These are phyloP conservation scores for Lepidocyrtinus sp. DNA, from an alignment of 2,888 invertebrate species.

Conservation along the genomic window DNA sequence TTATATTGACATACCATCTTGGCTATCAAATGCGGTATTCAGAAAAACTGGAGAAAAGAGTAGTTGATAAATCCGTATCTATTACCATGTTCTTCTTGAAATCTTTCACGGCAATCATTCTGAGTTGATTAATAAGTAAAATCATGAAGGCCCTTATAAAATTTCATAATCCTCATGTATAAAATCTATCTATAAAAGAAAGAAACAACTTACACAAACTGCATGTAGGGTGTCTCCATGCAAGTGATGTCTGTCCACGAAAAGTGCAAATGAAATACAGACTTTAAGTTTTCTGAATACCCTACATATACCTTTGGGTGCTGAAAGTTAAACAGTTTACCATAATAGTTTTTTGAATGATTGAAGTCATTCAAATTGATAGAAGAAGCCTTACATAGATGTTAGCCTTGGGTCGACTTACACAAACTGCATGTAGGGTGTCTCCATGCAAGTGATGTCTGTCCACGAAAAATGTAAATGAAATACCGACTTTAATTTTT, in stretches of 20 bases:
- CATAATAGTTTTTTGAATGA: neutral
- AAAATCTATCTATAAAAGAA: too few relatives aligned
- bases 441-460: slow-evolving; percentile 36
- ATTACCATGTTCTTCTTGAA: too few relatives aligned
- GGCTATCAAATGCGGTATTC: slow-evolving; percentile 24
- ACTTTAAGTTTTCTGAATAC: neutral
- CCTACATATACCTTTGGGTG: slow-evolving; percentile 26
- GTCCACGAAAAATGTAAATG: slow-evolving; percentile 27
- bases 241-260: slow-evolving; percentile 35
- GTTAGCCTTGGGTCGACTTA: slow-evolving; percentile 6
- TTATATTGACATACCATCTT: too few relatives aligned
- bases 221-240: slow-evolving; percentile 33
- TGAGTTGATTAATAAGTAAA: neutral
- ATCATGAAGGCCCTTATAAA: neutral
- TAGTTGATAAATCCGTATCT: slow-evolving; percentile 36
- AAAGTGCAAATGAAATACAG: slow-evolving; percentile 22
- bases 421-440: slow-evolving; percentile 39
- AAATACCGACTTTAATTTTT: neutral
- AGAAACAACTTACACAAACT: slow-evolving; percentile 26
- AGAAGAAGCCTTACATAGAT: too few relatives aligned
- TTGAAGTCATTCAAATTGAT: too few relatives aligned
- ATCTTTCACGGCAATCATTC: slow-evolving; percentile 25
- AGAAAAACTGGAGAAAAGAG: slow-evolving; percentile 17
- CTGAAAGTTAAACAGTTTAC: slow-evolving; percentile 5
- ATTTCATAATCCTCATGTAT: too few relatives aligned